Evolutionary conservation across 2,888 invertebrate species (phyloP).

Genomic region (Lapara coniferarum): DNA sequence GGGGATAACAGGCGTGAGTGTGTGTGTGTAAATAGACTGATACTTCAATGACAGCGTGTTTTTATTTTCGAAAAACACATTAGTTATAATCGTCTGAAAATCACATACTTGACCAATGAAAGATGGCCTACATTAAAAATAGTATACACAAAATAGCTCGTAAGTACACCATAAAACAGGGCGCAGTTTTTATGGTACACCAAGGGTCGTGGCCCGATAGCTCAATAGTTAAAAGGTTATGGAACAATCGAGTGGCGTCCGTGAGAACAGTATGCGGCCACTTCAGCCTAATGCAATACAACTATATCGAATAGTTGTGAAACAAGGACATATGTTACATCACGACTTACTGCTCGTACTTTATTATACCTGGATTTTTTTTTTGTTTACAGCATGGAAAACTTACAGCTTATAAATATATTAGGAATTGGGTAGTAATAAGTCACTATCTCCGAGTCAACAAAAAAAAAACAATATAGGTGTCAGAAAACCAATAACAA

Average conservation of each 20-base stretch:
- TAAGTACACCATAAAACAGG: conserved; percentile 8
- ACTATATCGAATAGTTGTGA: conserved; percentile 45
- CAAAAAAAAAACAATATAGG: too few relatives aligned
- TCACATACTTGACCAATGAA: not conserved
- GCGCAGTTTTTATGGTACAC: conserved; percentile 59
- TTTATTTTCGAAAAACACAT: too few relatives aligned
- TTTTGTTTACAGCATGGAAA: too few relatives aligned
- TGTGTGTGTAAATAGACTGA: not conserved
- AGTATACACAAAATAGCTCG: not conserved
- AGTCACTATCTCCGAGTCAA: too few relatives aligned
- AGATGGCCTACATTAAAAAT: not conserved
- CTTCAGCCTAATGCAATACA: conserved; percentile 55
- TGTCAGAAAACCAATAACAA: too few relatives aligned
- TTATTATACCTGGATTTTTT: too few relatives aligned
- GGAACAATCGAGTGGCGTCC: conserved; percentile 72
- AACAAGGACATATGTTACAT: conserved; percentile 48
- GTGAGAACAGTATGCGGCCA: conserved; percentile 69
- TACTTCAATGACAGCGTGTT: too few relatives aligned
- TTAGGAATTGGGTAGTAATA: too few relatives aligned
- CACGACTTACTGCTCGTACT: conserved; percentile 49
- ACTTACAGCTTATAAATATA: too few relatives aligned
- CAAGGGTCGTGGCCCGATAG: conserved; percentile 74
- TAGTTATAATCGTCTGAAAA: too few relatives aligned
- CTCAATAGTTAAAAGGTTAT: conserved; percentile 73
- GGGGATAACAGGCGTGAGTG: too few relatives aligned